These are phyloP conservation scores for Diarsia rubi DNA, from an alignment of 2,888 invertebrate species.

Conservation along the genomic window DNA sequence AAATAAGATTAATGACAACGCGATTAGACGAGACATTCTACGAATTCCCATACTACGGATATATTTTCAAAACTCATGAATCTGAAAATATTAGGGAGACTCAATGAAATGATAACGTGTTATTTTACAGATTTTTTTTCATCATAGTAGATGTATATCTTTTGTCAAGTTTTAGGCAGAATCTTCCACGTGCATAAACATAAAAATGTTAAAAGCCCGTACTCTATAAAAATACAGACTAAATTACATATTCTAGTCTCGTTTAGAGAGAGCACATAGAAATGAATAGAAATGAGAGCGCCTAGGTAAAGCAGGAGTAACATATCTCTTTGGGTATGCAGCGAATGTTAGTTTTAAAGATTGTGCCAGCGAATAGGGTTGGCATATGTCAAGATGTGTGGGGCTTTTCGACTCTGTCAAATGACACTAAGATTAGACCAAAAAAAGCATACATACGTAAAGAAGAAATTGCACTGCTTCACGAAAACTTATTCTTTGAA, in stretches of 20 bases:
- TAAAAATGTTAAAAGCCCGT: neutral
- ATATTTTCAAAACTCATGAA: too few relatives aligned
- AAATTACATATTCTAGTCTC: conserved; percentile 43
- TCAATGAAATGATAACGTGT: neutral
- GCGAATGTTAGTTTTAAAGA: conserved; percentile 48
- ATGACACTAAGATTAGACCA: neutral
- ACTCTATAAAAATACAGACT: conserved; percentile 19
- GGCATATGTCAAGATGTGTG: neutral
- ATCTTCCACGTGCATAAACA: neutral
- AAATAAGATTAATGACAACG: too few relatives aligned
- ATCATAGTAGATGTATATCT: too few relatives aligned
- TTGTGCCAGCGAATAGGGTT: conserved; percentile 24
- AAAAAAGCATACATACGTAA: neutral
- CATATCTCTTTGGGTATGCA: conserved; percentile 29
- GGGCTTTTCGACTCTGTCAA: neutral
- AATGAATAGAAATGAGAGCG: conserved; percentile 49
- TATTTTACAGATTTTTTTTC: neutral
- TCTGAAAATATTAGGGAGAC: too few relatives aligned
- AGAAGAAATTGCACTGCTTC: too few relatives aligned
- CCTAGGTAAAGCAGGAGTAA: conserved; percentile 16
- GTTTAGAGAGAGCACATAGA: conserved; percentile 31
- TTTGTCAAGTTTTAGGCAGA: neutral
- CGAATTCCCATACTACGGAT: too few relatives aligned
- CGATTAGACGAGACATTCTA: too few relatives aligned
- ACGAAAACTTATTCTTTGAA: neutral